Base-by-base conservation (phyloP, 2,888 invertebrate species). In the Lithophane socia region DNA sequence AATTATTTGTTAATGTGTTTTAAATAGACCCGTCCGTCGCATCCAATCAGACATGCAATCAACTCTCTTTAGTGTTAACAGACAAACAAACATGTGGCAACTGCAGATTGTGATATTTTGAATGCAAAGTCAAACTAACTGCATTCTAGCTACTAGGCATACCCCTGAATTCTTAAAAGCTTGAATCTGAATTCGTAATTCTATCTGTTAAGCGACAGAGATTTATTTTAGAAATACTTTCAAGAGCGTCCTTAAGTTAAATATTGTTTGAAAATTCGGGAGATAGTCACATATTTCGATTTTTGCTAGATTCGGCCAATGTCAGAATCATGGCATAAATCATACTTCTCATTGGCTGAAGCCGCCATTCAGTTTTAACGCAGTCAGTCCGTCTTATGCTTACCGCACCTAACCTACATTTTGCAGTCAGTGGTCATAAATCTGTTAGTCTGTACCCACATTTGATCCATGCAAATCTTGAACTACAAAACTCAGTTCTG, bases 31-130 rank as follows among this genome's bases (percentile, higher is more conserved):
- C 64, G 47, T 24, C 49, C 18, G n/a, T 67, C 16, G 66, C 63
- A 66, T 76, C 60, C 68, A n/a, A 60, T 80, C 83, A 79, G 64
- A 72, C 86, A 89, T 89, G 89, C 88, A 83, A 71, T 77, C 78
- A 80, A 80, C 65, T 61, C 61, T 75, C 61, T 49, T 75, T 4
- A 58, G 56, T 72, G 61, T 66, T 47, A 72, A 72, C 65, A 77
- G 24, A 56, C 56, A 37, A 63, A 72, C 56, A 63, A 49, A 47
- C 10, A 80, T 7, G 13, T 65, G 52, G 49, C 21, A 73, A 73
- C 42, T 61, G 60, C 44, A 64, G 13, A 64, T 67, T 75, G 52
- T 52, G 52, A 47, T 42, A 58, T 54, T 84, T 73, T 75, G 44
- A 49, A 42, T 61, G 18, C 37, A 44, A 12, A 37, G 21, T 60